Base-by-base conservation (phyloP, 1,140 invertebrate species). In the Druon quercuslanigerum region DNA sequence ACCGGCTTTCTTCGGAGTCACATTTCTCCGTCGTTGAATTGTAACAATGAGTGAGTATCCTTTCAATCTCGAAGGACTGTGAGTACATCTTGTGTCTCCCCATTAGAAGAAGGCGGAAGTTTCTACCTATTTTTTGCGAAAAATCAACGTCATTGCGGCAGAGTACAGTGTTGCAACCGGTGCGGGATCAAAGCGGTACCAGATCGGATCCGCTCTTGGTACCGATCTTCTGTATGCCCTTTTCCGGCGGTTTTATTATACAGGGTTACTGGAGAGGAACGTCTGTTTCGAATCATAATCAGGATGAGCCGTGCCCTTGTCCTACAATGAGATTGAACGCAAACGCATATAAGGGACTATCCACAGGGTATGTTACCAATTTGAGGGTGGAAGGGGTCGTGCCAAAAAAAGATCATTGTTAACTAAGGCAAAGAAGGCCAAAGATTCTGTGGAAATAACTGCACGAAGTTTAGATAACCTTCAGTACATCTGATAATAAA, bases 241-340 rank as follows among this genome's bases (percentile, higher is more conserved):
- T 88, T 85, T 81, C 80, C 76, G 82, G 85, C 77, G 76, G 56
- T 84, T 87, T 88, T 85, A 86, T 86, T 86, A 82, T 85, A 78
- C 80, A 76, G 77, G 74, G 74, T 80, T 82, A 77, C 77, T 73
- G 66, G 66, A 73, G 78, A 73, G 77, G 33, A 60, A 73, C 72
- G 82, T 84, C 82, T 83, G 81, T 71, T 77, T 84, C 83, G 85
- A 87, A 87, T 87, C 85, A 86, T 87, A 88, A 87, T 86, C 84
- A 88, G 80, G 25, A 66, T 66, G 14, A 33, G 14, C 25, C 66
- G 75, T 73, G 76, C 82, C 74, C 75, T 82, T 81, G 76, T 81
- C 70, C 73, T 77, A 75, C 74, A 57, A 78, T 16, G 72, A 20
- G 20, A 14, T 72, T 51, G 40, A 9, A 9, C 40, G 40, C 5